phyloP scores from a whole-genome alignment of 2,888 invertebrate species.

The Eupeodes luniger region DNA sequence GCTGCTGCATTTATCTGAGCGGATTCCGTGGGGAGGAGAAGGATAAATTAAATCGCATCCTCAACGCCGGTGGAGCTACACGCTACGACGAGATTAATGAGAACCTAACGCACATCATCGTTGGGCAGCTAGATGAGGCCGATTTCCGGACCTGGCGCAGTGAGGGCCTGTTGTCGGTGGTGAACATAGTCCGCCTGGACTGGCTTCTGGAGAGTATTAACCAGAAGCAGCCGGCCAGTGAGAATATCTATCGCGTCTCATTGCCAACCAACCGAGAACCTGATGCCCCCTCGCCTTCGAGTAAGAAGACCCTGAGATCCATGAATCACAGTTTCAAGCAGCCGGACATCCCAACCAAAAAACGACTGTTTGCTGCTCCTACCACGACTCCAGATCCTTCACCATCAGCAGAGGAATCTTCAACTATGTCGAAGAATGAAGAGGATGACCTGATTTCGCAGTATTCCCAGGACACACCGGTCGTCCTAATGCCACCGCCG shows the following conservation, averaged over 20 bases:
- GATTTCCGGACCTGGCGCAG: constrained; percentile 84
- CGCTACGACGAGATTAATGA: constrained; percentile 91
- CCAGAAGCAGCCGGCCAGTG: constrained; percentile 85
- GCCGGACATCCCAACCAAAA: constrained; percentile 80
- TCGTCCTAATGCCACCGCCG: constrained; percentile 80
- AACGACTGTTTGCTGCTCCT: constrained; percentile 78
- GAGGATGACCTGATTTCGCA: constrained; percentile 80
- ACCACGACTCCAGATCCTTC: constrained; percentile 45
- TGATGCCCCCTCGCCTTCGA: constrained; percentile 86
- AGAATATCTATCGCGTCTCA: constrained; percentile 81
- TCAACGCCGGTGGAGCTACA: constrained; percentile 93
- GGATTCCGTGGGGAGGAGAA: constrained; percentile 87
- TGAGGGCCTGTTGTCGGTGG: constrained; percentile 78
- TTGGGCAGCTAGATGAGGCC: constrained; percentile 86
- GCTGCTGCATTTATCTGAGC: constrained; percentile 91
- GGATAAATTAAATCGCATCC: constrained; percentile 88
- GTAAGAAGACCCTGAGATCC: constrained; percentile 85
- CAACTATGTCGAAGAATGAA: constrained; percentile 58
- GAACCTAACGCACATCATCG: constrained; percentile 92
- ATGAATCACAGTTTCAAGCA: constrained; percentile 84
- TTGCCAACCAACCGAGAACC: constrained; percentile 79
- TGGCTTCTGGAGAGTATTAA: constrained; percentile 92
- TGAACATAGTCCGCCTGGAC: constrained; percentile 86
- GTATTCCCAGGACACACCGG: constrained; percentile 80
- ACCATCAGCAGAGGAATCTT: constrained; percentile 36